Conservation (phyloP, 2,888 invertebrate species). For the Noctua pronuba region DNA sequence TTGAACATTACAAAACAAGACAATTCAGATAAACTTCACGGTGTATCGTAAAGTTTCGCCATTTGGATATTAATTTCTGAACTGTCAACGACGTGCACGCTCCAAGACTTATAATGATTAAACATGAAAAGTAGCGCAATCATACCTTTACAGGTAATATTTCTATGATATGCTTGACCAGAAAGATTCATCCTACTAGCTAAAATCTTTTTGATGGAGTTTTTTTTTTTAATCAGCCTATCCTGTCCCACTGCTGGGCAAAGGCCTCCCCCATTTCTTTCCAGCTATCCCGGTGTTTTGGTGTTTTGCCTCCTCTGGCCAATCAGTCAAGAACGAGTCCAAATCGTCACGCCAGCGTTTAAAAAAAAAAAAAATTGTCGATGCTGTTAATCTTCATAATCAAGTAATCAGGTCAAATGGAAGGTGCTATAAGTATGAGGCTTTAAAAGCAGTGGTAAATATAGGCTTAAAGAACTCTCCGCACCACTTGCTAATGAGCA, state of each 20-base stretch:
- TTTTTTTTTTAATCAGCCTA: too few species aligned
- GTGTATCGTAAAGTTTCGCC: slow-evolving; percentile 21
- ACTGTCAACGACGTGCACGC: slow-evolving; percentile 19
- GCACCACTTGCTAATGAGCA: slow-evolving; percentile 52
- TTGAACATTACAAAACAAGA: slow-evolving; percentile 20
- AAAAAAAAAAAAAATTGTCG: neutral
- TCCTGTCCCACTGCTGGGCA: too few species aligned
- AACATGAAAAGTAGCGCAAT: slow-evolving; percentile 10
- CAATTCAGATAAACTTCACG: slow-evolving; percentile 17
- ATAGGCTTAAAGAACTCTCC: slow-evolving; percentile 28
- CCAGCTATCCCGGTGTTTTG: too few species aligned
- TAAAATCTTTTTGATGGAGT: neutral
- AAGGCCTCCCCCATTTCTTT: too few species aligned
- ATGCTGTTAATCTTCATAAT: slow-evolving; percentile 1
- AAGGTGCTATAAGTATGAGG: slow-evolving; percentile 14
- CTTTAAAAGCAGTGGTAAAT: slow-evolving; percentile 26
- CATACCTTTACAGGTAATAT: neutral
- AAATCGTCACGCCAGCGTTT: too few species aligned
- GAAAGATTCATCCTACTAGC: neutral
- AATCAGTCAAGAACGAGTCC: too few species aligned
- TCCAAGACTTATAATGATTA: slow-evolving; percentile 27
- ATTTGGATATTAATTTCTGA: slow-evolving; percentile 46
- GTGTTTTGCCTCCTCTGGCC: too few species aligned
- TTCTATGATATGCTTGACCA: neutral
- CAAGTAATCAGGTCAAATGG: slow-evolving; percentile 17